Conservation (phyloP, 2,113 vertebrate species). For the Vicugna pacos region DNA sequence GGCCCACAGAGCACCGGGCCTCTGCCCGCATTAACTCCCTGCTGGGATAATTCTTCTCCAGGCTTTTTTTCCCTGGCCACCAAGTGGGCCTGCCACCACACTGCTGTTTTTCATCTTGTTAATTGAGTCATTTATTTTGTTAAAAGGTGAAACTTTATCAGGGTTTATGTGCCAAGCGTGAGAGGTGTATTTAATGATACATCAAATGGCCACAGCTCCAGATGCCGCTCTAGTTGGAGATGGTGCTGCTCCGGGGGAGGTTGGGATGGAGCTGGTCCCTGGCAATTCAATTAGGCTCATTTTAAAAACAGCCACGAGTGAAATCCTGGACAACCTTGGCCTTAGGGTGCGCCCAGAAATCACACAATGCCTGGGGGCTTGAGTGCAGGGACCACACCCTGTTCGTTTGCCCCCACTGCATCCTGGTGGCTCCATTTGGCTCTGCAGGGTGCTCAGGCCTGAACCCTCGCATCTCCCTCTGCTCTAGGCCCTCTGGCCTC, state of each 20-base stretch:
- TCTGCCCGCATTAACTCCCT: conserved; percentile 90
- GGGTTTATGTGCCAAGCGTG: conserved; percentile 87
- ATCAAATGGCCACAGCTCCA: conserved; percentile 84
- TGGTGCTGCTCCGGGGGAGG: background rate
- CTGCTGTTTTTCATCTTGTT: conserved; percentile 91
- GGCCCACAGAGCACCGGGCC: conserved; percentile 87
- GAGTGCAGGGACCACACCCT: rapidly evolving
- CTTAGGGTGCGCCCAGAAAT: background rate
- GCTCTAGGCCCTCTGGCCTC: background rate
- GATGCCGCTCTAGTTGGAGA: conserved; percentile 73
- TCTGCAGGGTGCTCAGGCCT: background rate
- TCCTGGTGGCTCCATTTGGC: background rate
- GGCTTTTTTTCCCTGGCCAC: conserved; percentile 86
- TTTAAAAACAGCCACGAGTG: conserved; percentile 70
- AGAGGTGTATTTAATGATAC: conserved; percentile 89
- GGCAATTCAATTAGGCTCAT: conserved; percentile 73
- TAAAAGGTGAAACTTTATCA: conserved; percentile 92
- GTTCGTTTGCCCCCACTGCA: background rate
- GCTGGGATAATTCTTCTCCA: conserved; percentile 93
- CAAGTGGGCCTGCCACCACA: conserved; percentile 89
- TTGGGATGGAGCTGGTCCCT: background rate
- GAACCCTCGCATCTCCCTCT: background rate
- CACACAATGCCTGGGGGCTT: rapidly evolving
- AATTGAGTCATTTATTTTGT: conserved; percentile 95
- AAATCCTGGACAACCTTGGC: conserved; percentile 61